Evolutionary conservation across 1,140 invertebrate genomes (phyloP).

Genomic region (Drosophila suzukii): DNA sequence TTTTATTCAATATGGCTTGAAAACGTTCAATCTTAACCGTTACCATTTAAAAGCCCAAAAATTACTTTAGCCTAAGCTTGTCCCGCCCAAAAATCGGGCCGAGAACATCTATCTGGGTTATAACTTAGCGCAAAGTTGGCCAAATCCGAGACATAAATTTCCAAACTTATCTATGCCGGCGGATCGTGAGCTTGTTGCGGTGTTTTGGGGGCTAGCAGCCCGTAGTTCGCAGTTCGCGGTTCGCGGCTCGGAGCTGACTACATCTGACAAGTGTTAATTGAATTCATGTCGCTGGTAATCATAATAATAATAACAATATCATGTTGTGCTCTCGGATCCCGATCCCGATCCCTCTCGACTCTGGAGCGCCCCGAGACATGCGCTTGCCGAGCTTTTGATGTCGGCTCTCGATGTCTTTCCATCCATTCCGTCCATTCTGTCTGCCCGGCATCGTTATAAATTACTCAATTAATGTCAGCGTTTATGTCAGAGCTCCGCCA

Average conservation of each 20-base stretch:
- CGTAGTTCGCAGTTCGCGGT: constrained; percentile 10
- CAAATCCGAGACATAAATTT: constrained; percentile 60
- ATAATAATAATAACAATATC: constrained; percentile 84
- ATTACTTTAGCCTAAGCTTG: neutral
- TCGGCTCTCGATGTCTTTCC: constrained; percentile 49
- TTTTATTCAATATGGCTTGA: too few species aligned
- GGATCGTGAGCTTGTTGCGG: constrained; percentile 68
- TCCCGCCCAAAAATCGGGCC: constrained; percentile 3
- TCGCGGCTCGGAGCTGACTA: constrained; percentile 48
- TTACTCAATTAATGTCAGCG: constrained; percentile 84
- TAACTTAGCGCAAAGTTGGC: constrained; percentile 35
- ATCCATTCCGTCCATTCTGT: constrained; percentile 28
- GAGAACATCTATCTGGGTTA: constrained; percentile 30
- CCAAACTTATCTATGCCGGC: constrained; percentile 64
- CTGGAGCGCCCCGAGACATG: constrained; percentile 68
- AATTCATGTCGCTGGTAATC: constrained; percentile 84
- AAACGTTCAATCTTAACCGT: neutral
- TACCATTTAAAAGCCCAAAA: neutral
- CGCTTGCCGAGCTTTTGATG: constrained; percentile 75
- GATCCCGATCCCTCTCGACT: constrained; percentile 11
- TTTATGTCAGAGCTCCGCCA: constrained; percentile 73
- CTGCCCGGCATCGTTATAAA: constrained; percentile 77
- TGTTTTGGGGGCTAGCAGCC: constrained; percentile 14
- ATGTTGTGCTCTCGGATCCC: constrained; percentile 61
- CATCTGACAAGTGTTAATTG: constrained; percentile 84